Base-by-base conservation (phyloP, 2,888 invertebrate genomes). In the Agrochola circellaris region DNA sequence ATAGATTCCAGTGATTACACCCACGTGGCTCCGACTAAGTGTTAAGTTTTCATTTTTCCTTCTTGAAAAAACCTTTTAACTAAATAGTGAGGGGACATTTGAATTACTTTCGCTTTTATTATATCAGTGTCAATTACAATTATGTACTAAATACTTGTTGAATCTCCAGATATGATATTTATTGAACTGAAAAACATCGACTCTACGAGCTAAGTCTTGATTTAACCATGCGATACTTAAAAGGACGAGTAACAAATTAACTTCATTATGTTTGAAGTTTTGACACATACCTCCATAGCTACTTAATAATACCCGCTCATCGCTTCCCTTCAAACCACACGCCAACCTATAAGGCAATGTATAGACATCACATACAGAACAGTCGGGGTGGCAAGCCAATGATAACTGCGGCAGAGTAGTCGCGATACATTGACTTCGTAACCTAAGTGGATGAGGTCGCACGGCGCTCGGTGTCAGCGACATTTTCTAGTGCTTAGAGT, bases 341-440 rank as follows among this genome's bases (percentile, higher is more conserved):
- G n/a, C 26, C 30, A 54, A 20, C 45, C 42, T 74, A 84, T 70
- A 75, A 73, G 75, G 61, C 68, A 30, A 42, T 72, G 80, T 84
- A 70, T 62, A 79, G 72, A 65, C 51, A 80, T 54, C 45, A 30
- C 70, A 51, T 26, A 69, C 67, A 54, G 58, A 71, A 34, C 60
- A 26, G 64, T 45, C 58, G 68, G 68, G 78, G 82, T 64, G 78
- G 86, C 70, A 26, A 70, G 78, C 73, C 84, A 85, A 79, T 85
- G 83, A 82, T 82, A 82, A 78, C 79, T 61, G 75, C 70, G 71
- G 64, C 66, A 34, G 76, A 84, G 72, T 58, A 74, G 51, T 60
- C 38, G 65, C 65, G 71, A 54, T 68, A 82, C 69, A 61, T 64
- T 78, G 74, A 78, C 72, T 72, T 68, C 17, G 64, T 66, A 73